Base-by-base conservation (phyloP, 2,888 invertebrate species). In the Nezara viridula region DNA sequence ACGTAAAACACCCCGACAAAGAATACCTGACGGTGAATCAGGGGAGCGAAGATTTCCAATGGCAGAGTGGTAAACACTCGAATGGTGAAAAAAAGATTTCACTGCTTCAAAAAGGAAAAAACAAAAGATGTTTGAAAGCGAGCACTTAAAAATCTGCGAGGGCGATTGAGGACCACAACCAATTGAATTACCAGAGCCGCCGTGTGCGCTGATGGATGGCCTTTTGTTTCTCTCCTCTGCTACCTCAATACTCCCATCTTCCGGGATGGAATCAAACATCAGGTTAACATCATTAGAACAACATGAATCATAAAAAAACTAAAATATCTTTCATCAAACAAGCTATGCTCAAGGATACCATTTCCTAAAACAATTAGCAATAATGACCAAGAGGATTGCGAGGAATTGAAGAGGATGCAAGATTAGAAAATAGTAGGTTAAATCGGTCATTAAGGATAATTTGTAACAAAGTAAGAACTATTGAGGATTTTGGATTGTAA, bases 101-200 rank as follows among this genome's bases (percentile, higher is more conserved):
- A 12, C 14, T 6, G 66, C 16, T 1, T 32, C 6, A 66, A 32
- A 60, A 32, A 32, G 16, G 66, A 66, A 32, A 66, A 32, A 66
- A 66, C 66, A 66, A 66, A 66, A 66, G 66, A 66, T 32, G 32
- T 66, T 32, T 66, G 16, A 32, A 66, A 66, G 66, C 66, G 66
- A 32, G 5, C 66, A 66, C 66, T 66, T 32, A 37, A 19, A 66
- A 66, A 66, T 66, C 66, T 66, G 32, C 32, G 66, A 19, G 32
- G 66, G 66, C 27, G 66, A 66, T 66, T 66, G 19, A 66, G 66
- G 19, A 66, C 66, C 66, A 66, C 32, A 66, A 66, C 66, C 32
- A 32, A 66, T 66, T 66, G 66, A 66, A 66, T 66, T 32, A 66
- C 14, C 66, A 66, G 32, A 2, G 16, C 66, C 5, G 32, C 66